Evolutionary conservation across 2,113 vertebrate species (phyloP), one percentile per base, ranked within the genome.

Genomic region (Rhinopithecus roxellana): DNA sequence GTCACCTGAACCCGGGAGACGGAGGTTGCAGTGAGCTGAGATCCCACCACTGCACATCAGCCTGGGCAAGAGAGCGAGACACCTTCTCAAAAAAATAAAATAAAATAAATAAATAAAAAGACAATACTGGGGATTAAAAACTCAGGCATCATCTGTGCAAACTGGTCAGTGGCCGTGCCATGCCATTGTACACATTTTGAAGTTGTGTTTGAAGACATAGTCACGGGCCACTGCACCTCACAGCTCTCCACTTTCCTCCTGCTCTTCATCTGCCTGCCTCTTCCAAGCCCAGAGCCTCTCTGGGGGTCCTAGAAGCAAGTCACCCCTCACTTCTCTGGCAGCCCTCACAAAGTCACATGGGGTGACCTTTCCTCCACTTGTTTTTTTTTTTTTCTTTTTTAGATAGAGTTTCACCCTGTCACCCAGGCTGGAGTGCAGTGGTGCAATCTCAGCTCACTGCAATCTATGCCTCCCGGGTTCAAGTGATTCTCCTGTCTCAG

Each of bases 201-300:
- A 11, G 11, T 75, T 69, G 59, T 57, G 43, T 38, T 16, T 90
- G 40, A 2, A 64, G 55, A 55, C 1, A 3, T 25, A 35, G 55
- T 23, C 40, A 45, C 0, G 8, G n/a, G 8, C 38, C 23, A 9
- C 45, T 10, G 18, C 20, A 25, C 16, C 14, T 25, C 23, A 43
- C 69, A n/a, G 0, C 52, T 45, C 45, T 64, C n/a, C 17, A 0
- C 3, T 43, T n/a, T n/a, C 8, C 20, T 5, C n/a, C 16, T 27
- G 13, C 43, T 25, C 38, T 84, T 85, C 45, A 20, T n/a, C 30
- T 11, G 3, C 17, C 27, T 16, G 8, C 25, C 48, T 22, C 22
- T n/a, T n/a, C 78, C 10, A 32, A 92, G 45, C 16, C 57, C 18
- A n/a, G 35, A 13, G 59, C 55, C 57, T 32, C 45, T 32, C 13